Conservation (phyloP, 2,888 invertebrate genomes). For the Hirtodrosophila cameraria region DNA sequence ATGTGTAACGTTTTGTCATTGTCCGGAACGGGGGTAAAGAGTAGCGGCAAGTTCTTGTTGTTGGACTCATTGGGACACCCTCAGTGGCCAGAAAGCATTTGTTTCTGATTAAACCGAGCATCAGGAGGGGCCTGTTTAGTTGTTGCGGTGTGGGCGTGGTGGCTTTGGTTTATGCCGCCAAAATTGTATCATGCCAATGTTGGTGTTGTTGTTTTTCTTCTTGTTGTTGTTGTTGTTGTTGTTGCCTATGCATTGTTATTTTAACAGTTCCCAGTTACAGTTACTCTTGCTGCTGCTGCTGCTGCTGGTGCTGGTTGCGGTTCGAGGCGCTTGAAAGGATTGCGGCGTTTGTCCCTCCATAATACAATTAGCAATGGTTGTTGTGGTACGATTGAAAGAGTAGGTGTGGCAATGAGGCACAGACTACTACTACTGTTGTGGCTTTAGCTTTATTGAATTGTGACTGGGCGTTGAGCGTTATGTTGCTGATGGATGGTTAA, state of each 20-base stretch:
- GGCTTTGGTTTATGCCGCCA: slow-evolving; percentile 37
- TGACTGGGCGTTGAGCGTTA: slow-evolving; percentile 12
- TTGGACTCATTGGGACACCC: slow-evolving; percentile 9
- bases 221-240: slow-evolving; percentile 16
- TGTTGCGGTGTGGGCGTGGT: slow-evolving; percentile 32
- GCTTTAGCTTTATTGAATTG: slow-evolving; percentile 56
- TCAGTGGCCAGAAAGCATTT: slow-evolving; percentile 58
- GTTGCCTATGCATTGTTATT: slow-evolving; percentile 24
- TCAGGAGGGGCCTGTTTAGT: slow-evolving; percentile 54
- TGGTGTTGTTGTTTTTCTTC: slow-evolving; percentile 14
- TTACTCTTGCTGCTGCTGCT: background rate
- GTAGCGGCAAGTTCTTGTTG: slow-evolving; percentile 24
- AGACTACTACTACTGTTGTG: slow-evolving; percentile 38
- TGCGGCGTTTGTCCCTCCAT: slow-evolving; percentile 54
- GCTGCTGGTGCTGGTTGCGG: slow-evolving; percentile 24
- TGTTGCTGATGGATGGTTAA: slow-evolving; percentile 48
- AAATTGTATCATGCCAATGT: slow-evolving; percentile 41
- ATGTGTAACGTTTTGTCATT: slow-evolving; percentile 71
- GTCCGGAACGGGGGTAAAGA: slow-evolving; percentile 19
- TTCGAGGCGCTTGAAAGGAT: slow-evolving; percentile 54
- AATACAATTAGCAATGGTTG: slow-evolving; percentile 65
- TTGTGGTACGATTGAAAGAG: slow-evolving; percentile 20
- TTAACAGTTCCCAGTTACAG: slow-evolving; percentile 22
- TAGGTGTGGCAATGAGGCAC: slow-evolving; percentile 23
- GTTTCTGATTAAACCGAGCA: slow-evolving; percentile 73